Evolutionary conservation across 2,888 invertebrate species (phyloP).

Genomic region (Laspeyria flexula): DNA sequence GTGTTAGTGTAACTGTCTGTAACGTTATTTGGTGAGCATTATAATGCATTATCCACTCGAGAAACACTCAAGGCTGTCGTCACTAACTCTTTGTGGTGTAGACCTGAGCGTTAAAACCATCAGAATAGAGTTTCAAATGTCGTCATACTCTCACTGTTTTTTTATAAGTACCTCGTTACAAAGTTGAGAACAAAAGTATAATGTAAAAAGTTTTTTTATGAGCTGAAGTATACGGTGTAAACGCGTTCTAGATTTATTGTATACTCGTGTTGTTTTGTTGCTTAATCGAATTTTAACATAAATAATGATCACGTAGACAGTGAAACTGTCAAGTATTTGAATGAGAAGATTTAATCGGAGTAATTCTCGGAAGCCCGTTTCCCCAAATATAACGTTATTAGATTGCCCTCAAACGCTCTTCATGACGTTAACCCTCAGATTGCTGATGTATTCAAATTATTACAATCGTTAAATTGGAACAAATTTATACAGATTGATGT

Average conservation of each 20-base stretch:
- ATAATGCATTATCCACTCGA: constrained; percentile 50
- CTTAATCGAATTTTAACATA: neutral
- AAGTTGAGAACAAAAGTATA: neutral
- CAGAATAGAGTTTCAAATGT: neutral
- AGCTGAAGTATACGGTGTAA: neutral
- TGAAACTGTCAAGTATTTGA: constrained; percentile 3
- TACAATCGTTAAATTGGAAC: constrained; percentile 44
- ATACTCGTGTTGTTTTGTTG: neutral
- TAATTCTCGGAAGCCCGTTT: neutral
- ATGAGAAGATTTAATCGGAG: constrained; percentile 1
- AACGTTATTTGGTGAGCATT: constrained; percentile 52
- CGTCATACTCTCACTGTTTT: neutral
- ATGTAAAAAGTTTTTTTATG: constrained; percentile 1
- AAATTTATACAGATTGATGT: constrained; percentile 30
- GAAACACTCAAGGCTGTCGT: constrained; percentile 43
- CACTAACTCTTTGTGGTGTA: constrained; percentile 17
- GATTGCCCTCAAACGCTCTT: constrained; percentile 24
- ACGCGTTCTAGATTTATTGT: neutral
- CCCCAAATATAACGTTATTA: constrained; percentile 21
- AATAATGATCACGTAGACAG: neutral
- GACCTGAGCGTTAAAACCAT: neutral
- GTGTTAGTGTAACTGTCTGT: constrained; percentile 26
- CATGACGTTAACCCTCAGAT: constrained; percentile 29
- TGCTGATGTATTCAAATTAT: constrained; percentile 54
- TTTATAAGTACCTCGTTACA: neutral